These are phyloP conservation scores for Caloenas nicobarica DNA, from an alignment of 2,113 vertebrate genomes.

Conservation along the genomic window DNA sequence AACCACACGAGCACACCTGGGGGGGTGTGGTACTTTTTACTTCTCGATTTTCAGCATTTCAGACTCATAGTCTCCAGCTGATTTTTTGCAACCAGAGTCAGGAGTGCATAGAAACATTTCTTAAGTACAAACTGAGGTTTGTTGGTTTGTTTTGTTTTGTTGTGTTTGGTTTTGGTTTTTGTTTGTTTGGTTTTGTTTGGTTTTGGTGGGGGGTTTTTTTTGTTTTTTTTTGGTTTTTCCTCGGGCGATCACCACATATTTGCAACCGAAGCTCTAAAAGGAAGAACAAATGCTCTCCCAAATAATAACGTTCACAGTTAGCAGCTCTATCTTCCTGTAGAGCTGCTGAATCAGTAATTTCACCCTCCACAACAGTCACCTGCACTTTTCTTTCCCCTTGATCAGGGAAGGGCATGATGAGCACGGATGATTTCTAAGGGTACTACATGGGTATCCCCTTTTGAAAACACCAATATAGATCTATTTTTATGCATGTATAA, in stretches of 20 bases:
- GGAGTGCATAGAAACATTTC: neutral
- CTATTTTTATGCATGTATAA: neutral
- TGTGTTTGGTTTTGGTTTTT: too few relatives aligned
- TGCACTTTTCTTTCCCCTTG: neutral
- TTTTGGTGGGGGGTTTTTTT: too few relatives aligned
- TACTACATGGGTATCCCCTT: neutral
- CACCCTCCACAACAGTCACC: neutral
- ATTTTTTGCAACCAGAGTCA: neutral
- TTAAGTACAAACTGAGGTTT: neutral
- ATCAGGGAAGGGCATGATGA: neutral
- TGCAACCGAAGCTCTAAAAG: neutral
- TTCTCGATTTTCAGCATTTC: neutral
- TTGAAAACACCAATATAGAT: neutral
- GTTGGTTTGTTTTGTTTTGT: too few relatives aligned
- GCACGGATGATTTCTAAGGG: neutral
- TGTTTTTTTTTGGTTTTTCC: neutral
- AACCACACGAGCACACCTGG: neutral
- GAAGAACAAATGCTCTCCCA: neutral
- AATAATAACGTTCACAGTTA: neutral
- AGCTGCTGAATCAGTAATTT: neutral
- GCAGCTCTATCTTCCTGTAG: accelerated
- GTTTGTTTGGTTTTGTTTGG: too few relatives aligned
- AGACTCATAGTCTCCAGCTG: neutral
- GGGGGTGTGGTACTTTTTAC: neutral
- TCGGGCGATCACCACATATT: neutral